Base-by-base conservation (phyloP, 2,888 invertebrate species). In the Sthenelais limicola region DNA sequence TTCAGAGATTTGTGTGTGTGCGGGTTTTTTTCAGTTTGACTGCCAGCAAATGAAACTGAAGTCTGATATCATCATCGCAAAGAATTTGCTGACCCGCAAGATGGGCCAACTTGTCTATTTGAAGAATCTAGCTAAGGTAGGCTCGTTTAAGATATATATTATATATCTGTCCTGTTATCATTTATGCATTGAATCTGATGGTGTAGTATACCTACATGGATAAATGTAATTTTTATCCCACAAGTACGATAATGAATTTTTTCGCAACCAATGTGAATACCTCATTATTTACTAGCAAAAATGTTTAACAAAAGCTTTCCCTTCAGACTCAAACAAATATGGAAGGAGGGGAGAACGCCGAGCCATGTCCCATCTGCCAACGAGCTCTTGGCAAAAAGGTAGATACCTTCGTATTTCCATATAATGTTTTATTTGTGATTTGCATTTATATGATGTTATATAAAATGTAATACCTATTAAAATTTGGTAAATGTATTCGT, bases 331-430 rank as follows among this genome's bases (percentile, higher is more conserved):
- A 89, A 77, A 85, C 89, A 77, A 89, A 89, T 18, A 85, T 78
- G 33, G 74, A 88, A 73, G 83, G 83, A 2, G 87, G 87, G 1
- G 77, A 77, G 3, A 90, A 90, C 78, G 90, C 91, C 0, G 92
- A 92, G 62, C 90, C 91, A 0, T 94, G 94, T 85, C 93, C 93
- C 0, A 91, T 94, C 74, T 94, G 94, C 84, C 90, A 90, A 72
- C 86, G 87, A 52, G 86, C 88, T 38, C 89, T 93, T 3, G 91
- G 91, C 68, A 87, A 89, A 28, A 88, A 90, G 84, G 91, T 90
- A 54, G 43, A 43, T 43, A 43, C 9, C 43, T 43, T 15, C 43
- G 43, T 18, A 9, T 47, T 21, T 26, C 30, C 38, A 21, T 35
- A n/a, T 18, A 9, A 52, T 52, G 21, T 9, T 52, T 52, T n/a